Evolutionary conservation across 2,888 invertebrate species (phyloP).

Genomic region (Hyposoter didymator): DNA sequence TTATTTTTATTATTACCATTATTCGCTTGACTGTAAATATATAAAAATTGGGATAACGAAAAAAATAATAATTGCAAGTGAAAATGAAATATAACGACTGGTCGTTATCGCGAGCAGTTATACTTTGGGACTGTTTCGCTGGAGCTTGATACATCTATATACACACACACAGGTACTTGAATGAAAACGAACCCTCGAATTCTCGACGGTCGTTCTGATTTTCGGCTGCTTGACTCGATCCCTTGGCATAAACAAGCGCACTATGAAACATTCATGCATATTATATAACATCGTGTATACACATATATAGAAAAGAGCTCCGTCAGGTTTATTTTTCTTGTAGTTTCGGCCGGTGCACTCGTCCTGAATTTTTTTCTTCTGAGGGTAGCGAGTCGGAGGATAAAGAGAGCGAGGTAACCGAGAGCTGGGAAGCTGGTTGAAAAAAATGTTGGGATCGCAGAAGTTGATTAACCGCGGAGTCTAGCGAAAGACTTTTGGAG

Average conservation of each 20-base stretch:
- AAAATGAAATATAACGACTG: conserved; percentile 59
- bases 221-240: conserved; percentile 63
- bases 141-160: neutral
- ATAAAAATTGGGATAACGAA: conserved; percentile 2
- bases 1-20: neutral
- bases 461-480: neutral
- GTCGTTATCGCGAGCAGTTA: conserved; percentile 60
- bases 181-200: conserved; percentile 57
- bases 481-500: neutral
- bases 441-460: neutral
- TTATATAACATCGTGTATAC: conserved; percentile 15
- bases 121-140: conserved; percentile 47
- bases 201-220: conserved; percentile 64
- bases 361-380: neutral
- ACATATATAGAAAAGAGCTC: neutral
- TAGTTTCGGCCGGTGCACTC: neutral
- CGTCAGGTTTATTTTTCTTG: neutral
- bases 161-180: conserved; percentile 26
- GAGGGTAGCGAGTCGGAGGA: neutral
- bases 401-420: neutral
- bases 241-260: conserved; percentile 42
- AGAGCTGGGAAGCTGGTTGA: neutral
- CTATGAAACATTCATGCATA: conserved; percentile 54
- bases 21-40: neutral
- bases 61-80: conserved; percentile 52